A percentile compares a stretch with the other conserved stretches of the same genome.
phyloP scores from a whole-genome alignment of 2,797 vertebrate genomes.

The Sebastiscus albofasciatus region DNA sequence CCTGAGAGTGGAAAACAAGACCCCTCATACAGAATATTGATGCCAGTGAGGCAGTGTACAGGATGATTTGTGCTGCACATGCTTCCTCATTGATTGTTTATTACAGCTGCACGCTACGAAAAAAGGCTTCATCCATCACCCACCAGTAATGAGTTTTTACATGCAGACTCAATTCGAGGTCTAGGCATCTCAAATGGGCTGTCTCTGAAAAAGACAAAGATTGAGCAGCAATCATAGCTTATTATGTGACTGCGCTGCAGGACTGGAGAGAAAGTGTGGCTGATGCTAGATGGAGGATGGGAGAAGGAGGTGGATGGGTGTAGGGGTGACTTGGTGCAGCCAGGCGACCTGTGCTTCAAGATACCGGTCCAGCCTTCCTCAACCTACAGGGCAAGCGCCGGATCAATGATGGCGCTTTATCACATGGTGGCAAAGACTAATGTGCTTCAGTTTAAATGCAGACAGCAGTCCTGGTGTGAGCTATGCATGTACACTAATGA shows the following conservation, averaged over 20 bases:
- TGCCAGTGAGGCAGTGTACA: slow-evolving; percentile 51
- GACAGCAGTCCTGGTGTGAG: slow-evolving; percentile 71
- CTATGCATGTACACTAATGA: slow-evolving; percentile 77
- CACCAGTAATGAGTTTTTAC: slow-evolving; percentile 77
- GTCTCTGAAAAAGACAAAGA: slow-evolving; percentile 71
- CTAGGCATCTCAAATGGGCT: slow-evolving; percentile 60
- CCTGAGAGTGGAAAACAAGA: slow-evolving; percentile 73
- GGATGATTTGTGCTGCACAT: slow-evolving; percentile 76
- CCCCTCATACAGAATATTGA: slow-evolving; percentile 78
- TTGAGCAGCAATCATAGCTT: slow-evolving; percentile 74
- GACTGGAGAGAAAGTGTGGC: slow-evolving; percentile 31
- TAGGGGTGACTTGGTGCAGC: slow-evolving; percentile 21
- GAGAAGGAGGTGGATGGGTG: background rate
- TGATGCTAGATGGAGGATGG: slow-evolving; percentile 11
- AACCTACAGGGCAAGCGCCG: slow-evolving; percentile 32
- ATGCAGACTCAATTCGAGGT: slow-evolving; percentile 69
- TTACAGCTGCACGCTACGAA: slow-evolving; percentile 70
- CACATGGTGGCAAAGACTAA: slow-evolving; percentile 69
- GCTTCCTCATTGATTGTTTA: slow-evolving; percentile 81
- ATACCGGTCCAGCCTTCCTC: slow-evolving; percentile 18
- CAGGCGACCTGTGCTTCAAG: slow-evolving; percentile 34
- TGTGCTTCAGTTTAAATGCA: slow-evolving; percentile 63
- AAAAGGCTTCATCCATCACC: slow-evolving; percentile 75
- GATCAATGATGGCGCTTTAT: slow-evolving; percentile 73
- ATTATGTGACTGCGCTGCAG: slow-evolving; percentile 65